Evolutionary conservation across 2,113 vertebrate species (phyloP), one percentile per base, ranked within the genome.

Genomic region (Nothocercus julius): DNA sequence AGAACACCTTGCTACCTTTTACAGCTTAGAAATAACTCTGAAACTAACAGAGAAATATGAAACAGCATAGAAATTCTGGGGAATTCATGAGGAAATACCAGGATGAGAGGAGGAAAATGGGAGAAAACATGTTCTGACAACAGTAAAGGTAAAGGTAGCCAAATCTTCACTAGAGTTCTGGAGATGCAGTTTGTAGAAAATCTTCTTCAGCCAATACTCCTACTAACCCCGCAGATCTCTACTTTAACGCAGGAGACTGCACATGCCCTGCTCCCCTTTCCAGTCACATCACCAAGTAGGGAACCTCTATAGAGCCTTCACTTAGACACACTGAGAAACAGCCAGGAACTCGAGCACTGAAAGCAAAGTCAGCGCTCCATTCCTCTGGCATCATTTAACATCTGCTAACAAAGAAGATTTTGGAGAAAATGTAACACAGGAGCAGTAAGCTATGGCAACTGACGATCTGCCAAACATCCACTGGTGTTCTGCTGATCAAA

Each of bases 231-330:
- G 4, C 4, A 9, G 25, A 21, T 6, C 28, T 9, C 14, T 11
- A 44, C 11, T 36, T 22, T 8, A 13, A 9, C 63, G 59, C 9
- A 38, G 22, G 8, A 76, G 21, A 53, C 11, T 63, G 34, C 44
- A 66, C 1, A 1, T 18, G 20, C 1, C 3, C 5, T 3, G 15
- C 53, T 77, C 51, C 21, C 7, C 4, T 68, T 27, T 63, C 38
- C 62, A 74, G 47, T 40, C 27, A 58, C 15, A 9, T 11, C 3
- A 2, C 51, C 9, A 4, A 30, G 58, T 4, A 51, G 4, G 15
- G 11, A 38, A 14, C 1, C n/a, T 20, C n/a, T 53, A 27, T 1
- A 14, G 10, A 28, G 9, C 30, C 54, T 68, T 61, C 38, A 40
- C 34, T 32, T 20, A 13, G 11, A 36, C 32, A 67, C 6, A 56